A percentile compares a stretch with the other conserved stretches of the same genome.
Evolutionary conservation across 2,797 vertebrate species (phyloP).

Genomic region (Phoxinus dragarum): DNA sequence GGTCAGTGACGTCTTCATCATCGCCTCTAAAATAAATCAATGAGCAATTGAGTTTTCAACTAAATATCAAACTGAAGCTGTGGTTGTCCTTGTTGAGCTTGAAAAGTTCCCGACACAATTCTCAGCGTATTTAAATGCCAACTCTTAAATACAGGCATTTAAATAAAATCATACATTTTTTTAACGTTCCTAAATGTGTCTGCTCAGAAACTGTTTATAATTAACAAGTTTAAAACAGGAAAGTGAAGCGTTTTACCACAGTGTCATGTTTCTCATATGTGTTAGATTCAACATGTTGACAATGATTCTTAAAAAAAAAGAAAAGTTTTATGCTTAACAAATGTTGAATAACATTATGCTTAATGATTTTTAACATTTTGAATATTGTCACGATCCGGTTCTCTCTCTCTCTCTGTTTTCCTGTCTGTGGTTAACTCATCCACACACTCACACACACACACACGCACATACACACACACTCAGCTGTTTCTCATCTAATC

Average conservation of each 20-base stretch:
- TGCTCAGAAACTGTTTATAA: neutral
- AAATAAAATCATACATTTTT: neutral
- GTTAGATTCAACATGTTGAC: neutral
- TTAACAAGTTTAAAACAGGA: neutral
- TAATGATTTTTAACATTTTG: too few species aligned
- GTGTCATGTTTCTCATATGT: neutral
- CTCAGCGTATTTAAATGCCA: neutral
- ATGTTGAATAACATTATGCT: too few species aligned
- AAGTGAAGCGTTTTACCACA: neutral
- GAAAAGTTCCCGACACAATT: too few species aligned
- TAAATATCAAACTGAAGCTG: neutral
- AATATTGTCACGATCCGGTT: too few species aligned
- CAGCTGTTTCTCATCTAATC: too few species aligned
- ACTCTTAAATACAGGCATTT: neutral
- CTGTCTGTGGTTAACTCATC: too few species aligned
- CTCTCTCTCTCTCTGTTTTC: too few species aligned
- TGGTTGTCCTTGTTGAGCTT: neutral
- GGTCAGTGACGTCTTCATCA: neutral
- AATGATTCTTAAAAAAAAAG: neutral
- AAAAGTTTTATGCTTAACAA: neutral
- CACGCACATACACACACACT: too few species aligned
- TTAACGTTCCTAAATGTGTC: too few species aligned
- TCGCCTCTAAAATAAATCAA: neutral
- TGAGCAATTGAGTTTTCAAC: neutral
- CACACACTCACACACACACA: too few species aligned